Evolutionary conservation across 2,888 invertebrate species (phyloP), one percentile per base, ranked within the genome.

Genomic region (Rhogogaster chlorosoma): DNA sequence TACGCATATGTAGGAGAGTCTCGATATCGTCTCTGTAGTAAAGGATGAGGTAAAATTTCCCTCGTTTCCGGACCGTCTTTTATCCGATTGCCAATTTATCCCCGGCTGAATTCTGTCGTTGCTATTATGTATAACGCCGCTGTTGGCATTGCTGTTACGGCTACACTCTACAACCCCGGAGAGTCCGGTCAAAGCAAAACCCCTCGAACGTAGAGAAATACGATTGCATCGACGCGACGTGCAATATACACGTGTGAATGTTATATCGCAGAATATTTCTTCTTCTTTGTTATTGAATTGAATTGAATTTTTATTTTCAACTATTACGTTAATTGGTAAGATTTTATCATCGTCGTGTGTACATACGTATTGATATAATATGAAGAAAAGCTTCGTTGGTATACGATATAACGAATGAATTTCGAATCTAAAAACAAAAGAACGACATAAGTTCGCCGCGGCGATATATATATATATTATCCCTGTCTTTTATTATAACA

Each of bases 61-160:
- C 86, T 87, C 86, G 78, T 86, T 85, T 87, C 86, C 88, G 85
- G 86, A 78, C 83, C 85, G 88, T 86, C 75, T 70, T 75, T 84
- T 83, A 83, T 84, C 83, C 73, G 64, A 85, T 85, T 57, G 75
- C 84, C 73, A 78, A 73, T n/a, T 42, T 22, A 36, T 22, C 29
- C 18, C 82, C 71, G 29, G 75, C 85, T 86, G 84, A 84, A 86
- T 85, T 78, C 45, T 84, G 70, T 49, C 70, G 84, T 86, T 85
- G 85, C 83, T 57, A 0, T n/a, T 53, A 38, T 38, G 36, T 80
- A 67, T 49, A 18, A 80, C 84, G 70, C 6, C n/a, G 53, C 53
- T 53, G 53, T 2, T 53, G 38, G 7, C 5, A 9, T 9, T 38
- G 53, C 6, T 53, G 53, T 6, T n/a, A 7, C 53, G 5, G 49